These are phyloP conservation scores for Leucozona laternaria DNA, from an alignment of 2,888 invertebrate species.

Conservation along the genomic window DNA sequence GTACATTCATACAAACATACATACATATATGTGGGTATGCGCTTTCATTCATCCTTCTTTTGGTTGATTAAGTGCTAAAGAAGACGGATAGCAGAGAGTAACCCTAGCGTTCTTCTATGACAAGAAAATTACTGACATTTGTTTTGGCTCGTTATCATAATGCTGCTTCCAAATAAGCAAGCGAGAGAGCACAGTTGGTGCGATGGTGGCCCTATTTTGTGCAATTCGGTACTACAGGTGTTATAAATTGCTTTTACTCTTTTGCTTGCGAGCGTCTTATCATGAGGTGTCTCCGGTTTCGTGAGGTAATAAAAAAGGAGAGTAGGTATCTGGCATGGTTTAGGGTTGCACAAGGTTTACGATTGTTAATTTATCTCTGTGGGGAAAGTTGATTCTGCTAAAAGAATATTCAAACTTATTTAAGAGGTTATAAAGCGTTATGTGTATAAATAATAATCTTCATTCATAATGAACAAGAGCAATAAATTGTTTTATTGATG, in stretches of 20 bases:
- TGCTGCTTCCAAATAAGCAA: background rate
- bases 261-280: slow-evolving; percentile 6
- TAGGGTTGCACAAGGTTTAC: slow-evolving; percentile 34
- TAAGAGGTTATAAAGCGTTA: slow-evolving; percentile 28
- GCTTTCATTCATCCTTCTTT: slow-evolving; percentile 11
- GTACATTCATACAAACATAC: background rate
- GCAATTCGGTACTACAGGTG: slow-evolving; percentile 36
- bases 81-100: slow-evolving; percentile 21
- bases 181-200: background rate
- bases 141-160: slow-evolving; percentile 30
- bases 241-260: slow-evolving; percentile 28
- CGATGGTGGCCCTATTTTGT: slow-evolving; percentile 12
- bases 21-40: background rate
- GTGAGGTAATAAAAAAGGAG: slow-evolving; percentile 15
- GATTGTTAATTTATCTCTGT: slow-evolving; percentile 21
- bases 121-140: slow-evolving; percentile 41
- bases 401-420: slow-evolving; percentile 39
- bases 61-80: slow-evolving; percentile 29
- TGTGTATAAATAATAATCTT: slow-evolving; percentile 18
- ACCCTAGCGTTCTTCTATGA: slow-evolving; percentile 20
- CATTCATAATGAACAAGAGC: slow-evolving; percentile 25
- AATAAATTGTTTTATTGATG: slow-evolving; percentile 38
- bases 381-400: slow-evolving; percentile 15
- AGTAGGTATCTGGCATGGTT: background rate
- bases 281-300: slow-evolving; percentile 11